Evolutionary conservation across 2,113 vertebrate species (phyloP).

Genomic region (Ploceus nigricollis): DNA sequence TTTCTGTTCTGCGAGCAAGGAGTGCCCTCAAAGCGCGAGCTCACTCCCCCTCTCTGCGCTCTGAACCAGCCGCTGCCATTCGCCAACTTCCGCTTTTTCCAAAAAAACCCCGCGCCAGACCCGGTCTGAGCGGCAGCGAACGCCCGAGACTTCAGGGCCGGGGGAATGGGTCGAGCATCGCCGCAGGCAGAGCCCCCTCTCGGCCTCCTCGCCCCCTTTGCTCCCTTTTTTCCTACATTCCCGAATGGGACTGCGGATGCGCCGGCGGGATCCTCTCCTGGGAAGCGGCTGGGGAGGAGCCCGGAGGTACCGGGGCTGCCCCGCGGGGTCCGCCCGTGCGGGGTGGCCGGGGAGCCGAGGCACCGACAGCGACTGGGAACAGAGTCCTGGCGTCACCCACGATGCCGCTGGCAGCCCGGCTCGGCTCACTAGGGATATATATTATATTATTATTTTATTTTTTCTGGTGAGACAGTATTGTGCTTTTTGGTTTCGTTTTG

Average conservation of each 20-base stretch:
- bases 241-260: conserved; percentile 32
- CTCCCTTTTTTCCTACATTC: neutral
- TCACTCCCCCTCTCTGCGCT: conserved; percentile 40
- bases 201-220: neutral
- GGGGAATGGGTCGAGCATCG: neutral
- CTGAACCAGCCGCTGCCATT: conserved; percentile 66
- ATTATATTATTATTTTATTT: neutral
- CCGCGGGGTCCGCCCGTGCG: neutral
- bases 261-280: neutral
- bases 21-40: conserved; percentile 25
- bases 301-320: neutral
- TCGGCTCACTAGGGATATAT: neutral
- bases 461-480: conserved; percentile 63
- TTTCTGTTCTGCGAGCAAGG: conserved; percentile 7
- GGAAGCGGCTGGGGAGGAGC: neutral
- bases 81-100: conserved; percentile 65
- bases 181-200: neutral
- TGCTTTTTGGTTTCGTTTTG: neutral
- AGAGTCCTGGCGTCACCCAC: neutral
- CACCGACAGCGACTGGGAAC: neutral
- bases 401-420: neutral
- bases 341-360: neutral
- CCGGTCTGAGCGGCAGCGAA: neutral
- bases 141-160: neutral
- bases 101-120: neutral